Percentiles rank a stretch among this genome's conserved stretches.
These are phyloP conservation scores for Nyleta sp. DNA, from an alignment of 2,888 invertebrate species.

Conservation along the genomic window DNA sequence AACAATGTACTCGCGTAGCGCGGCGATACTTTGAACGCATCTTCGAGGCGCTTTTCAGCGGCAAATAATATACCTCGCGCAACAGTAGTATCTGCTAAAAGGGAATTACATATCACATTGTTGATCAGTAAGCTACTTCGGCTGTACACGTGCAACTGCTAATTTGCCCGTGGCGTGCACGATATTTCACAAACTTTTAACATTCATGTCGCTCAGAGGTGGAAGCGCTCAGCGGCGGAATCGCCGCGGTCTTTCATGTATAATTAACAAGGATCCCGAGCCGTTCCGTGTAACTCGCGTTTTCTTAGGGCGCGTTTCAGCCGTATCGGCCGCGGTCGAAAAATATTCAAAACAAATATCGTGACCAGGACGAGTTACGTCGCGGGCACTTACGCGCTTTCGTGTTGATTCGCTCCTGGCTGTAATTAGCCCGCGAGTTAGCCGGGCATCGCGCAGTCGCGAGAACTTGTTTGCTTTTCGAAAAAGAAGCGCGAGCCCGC, in stretches of 20 bases:
- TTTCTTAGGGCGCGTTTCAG: conserved; percentile 27
- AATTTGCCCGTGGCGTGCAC: conserved; percentile 51
- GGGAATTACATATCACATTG: conserved; percentile 61
- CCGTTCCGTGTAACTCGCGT: conserved; percentile 36
- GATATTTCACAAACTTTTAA: conserved; percentile 55
- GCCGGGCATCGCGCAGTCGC: conserved; percentile 3
- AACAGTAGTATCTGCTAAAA: conserved; percentile 50
- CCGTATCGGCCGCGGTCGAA: conserved; percentile 1
- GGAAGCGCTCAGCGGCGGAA: conserved; percentile 47
- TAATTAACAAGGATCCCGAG: conserved; percentile 46
- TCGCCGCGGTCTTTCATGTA: conserved; percentile 43
- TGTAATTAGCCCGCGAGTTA: conserved; percentile 31
- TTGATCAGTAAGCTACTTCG: conserved; percentile 52
- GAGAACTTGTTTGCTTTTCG: neutral
- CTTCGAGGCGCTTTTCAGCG: conserved; percentile 29
- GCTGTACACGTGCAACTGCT: conserved; percentile 48
- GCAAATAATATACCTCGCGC: conserved; percentile 30
- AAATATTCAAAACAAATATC: conserved; percentile 56
- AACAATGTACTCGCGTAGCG: conserved; percentile 20
- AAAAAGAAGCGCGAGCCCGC: neutral
- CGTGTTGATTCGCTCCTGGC: conserved; percentile 23
- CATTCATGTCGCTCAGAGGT: conserved; percentile 53
- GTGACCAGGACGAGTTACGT: conserved; percentile 47
- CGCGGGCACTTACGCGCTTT: conserved; percentile 8
- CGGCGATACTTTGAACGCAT: conserved; percentile 32